Evolutionary conservation across 2,113 vertebrate species (phyloP).

Genomic region (Sander vitreus): DNA sequence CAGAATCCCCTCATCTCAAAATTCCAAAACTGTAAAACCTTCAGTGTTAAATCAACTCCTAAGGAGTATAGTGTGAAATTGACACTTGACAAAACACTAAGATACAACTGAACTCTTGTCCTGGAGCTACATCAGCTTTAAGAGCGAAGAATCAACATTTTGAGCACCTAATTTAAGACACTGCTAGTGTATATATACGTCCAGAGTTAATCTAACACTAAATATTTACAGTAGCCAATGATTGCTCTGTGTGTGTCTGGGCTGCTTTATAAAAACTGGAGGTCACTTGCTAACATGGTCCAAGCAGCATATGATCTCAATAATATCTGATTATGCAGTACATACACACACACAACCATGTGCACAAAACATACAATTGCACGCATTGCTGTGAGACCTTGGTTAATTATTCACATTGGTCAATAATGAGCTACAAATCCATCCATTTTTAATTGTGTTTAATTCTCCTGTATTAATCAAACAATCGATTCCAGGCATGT

Average conservation of each 20-base stretch:
- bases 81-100: constrained; percentile 26
- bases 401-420: constrained; percentile 73
- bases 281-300: not conserved
- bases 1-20: not conserved
- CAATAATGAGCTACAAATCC: constrained; percentile 72
- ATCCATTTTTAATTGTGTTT: constrained; percentile 79
- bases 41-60: constrained; percentile 21
- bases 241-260: not conserved
- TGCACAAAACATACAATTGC: not conserved
- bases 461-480: constrained; percentile 74
- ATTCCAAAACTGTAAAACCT: not conserved
- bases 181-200: not conserved
- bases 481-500: constrained; percentile 62
- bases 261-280: not conserved
- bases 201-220: constrained; percentile 1
- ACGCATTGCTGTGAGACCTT: constrained; percentile 33
- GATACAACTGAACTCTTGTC: constrained; percentile 16
- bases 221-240: constrained; percentile 18
- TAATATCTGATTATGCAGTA: not conserved
- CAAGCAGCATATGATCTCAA: not conserved
- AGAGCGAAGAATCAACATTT: constrained; percentile 7
- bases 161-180: constrained; percentile 5
- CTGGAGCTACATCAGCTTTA: not conserved
- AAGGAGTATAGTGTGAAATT: constrained; percentile 1
- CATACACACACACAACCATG: not conserved